Evolutionary conservation across 2,113 vertebrate species (phyloP), one percentile per base, ranked within the genome.

Genomic region (Silurus glanis): DNA sequence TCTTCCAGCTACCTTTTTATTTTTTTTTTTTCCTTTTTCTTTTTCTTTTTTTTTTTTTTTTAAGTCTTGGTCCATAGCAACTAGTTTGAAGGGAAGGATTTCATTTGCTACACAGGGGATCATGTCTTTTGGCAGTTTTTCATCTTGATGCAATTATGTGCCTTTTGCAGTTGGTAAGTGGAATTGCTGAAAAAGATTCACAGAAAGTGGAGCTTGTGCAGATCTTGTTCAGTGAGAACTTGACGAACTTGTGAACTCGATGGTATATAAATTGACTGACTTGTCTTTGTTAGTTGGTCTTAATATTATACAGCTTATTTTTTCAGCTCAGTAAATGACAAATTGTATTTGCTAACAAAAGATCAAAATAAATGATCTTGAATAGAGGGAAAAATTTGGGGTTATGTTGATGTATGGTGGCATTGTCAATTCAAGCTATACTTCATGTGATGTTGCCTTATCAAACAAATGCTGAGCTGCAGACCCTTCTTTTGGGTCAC

Each of bases 11-110:
- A 89, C 83, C 89, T 3, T 17, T 9, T 53, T 17, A 1, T 4
- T 61, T 59, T 59, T 91, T 94, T 93, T 92, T 91, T n/a, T n/a
- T n/a, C n/a, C n/a, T n/a, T 4, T 61, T 59, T 59, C 91, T 94
- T 93, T 92, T 37, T 37, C 2, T 2, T 37, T 1, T 37, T 53
- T 6, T 56, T 56, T 61, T 59, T 19, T 91, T 94, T 93, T 92
- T 90, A 88, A 83, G 86, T 86, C 81, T 81, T 71, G 84, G 62
- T 84, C 69, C 12, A 56, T 83, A 81, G 74, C 82, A 89, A 84
- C 80, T 64, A 71, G 88, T 86, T 74, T 80, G 71, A 92, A 92
- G 83, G 89, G 85, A 92, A 75, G 4, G 12, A 59, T 49, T 79
- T 37, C 64, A 28, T 78, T 66, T 55, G 55, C 69, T 51, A 67